Conservation (phyloP, 1,140 invertebrate genomes). For the Gonatopus flavifemur region DNA sequence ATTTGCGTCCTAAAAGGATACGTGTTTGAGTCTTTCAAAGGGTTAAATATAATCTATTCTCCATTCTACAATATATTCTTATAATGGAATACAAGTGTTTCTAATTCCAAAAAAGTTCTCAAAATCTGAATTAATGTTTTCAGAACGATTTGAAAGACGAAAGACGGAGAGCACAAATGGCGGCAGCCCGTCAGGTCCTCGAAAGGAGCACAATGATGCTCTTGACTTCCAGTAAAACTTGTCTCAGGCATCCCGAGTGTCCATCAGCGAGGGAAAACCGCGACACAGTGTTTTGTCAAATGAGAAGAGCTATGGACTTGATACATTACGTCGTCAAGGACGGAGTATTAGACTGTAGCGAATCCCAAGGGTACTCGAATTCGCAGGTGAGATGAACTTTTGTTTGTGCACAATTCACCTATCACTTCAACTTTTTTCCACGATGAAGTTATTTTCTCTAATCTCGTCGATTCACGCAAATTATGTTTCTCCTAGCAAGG, state of each 20-base stretch:
- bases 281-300: slow-evolving; percentile 96
- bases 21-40: too few relatives aligned
- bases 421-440: not conserved
- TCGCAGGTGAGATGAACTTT: slow-evolving; percentile 42
- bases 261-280: slow-evolving; percentile 89
- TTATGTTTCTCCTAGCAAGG: too few relatives aligned
- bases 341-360: slow-evolving; percentile 72
- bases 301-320: slow-evolving; percentile 94
- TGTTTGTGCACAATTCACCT: not conserved
- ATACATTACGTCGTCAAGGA: slow-evolving; percentile 97
- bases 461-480: too few relatives aligned
- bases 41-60: too few relatives aligned
- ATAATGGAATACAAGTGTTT: too few relatives aligned
- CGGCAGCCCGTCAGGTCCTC: slow-evolving; percentile 88
- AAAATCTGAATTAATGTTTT: slow-evolving; percentile 11
- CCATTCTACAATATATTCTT: too few relatives aligned
- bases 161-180: slow-evolving; percentile 91
- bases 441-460: not conserved
- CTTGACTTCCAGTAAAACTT: slow-evolving; percentile 94
- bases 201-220: slow-evolving; percentile 98
- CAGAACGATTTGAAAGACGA: slow-evolving; percentile 94
- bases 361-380: slow-evolving; percentile 56
- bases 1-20: too few relatives aligned
- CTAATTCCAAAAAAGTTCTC: not conserved
- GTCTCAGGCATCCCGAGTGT: slow-evolving; percentile 93